Conservation (phyloP, 2,113 vertebrate species). For the Atlantisia rogersi region DNA sequence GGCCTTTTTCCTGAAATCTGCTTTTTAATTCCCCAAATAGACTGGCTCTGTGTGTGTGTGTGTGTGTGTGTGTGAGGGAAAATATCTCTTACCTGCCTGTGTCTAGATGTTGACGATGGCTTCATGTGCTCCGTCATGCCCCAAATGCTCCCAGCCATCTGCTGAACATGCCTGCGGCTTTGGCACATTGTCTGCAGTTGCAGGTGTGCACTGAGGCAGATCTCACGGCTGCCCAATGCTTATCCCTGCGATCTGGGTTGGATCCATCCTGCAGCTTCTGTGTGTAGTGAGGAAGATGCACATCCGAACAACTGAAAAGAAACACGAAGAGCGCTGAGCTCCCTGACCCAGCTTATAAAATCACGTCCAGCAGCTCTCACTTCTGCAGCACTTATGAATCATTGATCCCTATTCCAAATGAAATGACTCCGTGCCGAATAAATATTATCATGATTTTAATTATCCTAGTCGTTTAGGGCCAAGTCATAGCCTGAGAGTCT, state of each 20-base stretch:
- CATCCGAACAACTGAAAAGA: not conserved
- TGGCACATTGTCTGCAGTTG: not conserved
- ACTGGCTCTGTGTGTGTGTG: not conserved
- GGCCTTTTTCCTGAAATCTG: not conserved
- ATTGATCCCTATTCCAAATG: not conserved
- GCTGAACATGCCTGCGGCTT: not conserved
- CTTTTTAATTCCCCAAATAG: not conserved
- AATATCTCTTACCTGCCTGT: not conserved
- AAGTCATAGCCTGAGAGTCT: not conserved
- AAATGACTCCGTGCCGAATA: not conserved
- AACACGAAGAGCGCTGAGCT: not conserved
- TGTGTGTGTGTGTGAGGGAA: not conserved
- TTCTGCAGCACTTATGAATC: not conserved
- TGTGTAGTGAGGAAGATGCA: not conserved
- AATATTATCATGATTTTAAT: conserved; percentile 15
- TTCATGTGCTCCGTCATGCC: not conserved
- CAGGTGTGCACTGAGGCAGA: not conserved
- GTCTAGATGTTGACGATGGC: not conserved
- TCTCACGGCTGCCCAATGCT: not conserved
- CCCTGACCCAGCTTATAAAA: not conserved
- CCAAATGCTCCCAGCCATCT: not conserved
- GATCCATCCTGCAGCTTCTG: not conserved
- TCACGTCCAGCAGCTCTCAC: not conserved
- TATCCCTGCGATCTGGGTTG: not conserved
- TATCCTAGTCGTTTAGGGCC: not conserved